Base-by-base conservation (phyloP, 2,888 invertebrate species). In the Chalcis sispes region DNA sequence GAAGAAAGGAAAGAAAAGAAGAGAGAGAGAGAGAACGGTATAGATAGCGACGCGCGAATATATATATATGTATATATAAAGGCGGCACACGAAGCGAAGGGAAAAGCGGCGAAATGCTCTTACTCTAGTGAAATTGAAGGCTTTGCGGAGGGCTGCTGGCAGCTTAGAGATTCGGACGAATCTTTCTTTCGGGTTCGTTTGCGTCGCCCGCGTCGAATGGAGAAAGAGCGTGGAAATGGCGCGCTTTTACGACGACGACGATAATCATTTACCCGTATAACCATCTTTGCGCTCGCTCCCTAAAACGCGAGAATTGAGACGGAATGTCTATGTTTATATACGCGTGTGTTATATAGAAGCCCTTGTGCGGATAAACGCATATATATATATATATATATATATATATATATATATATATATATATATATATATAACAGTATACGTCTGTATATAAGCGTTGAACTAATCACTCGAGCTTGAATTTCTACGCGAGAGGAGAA, bases 91-190 rank as follows among this genome's bases (percentile, higher is more conserved):
- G 71, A 10, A 58, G 13, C 36, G 36, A 27, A 56, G 40, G 7
- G 66, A 42, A 23, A 36, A 15, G 1, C 18, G 25, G 56, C n/a
- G 42, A 66, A 62, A 25, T 84, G 84, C 83, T 85, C 83, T 86
- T 84, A 84, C 85, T 86, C 84, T 81, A 85, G 84, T 86, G 86
- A 86, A 88, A 87, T 87, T 87, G 86, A 86, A 85, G 86, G 88
- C 87, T 88, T 86, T 87, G 81, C 79, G 13, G 42, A 13, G 15
- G 15, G 42, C 8, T 42, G 10, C 42, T 13, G 15, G 79, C 81
- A 75, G 80, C 83, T 86, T 83, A 81, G 82, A 81, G 83, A 85
- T 84, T 85, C 83, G 82, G 82, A 80, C 74, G 73, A 79, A 82
- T 81, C 80, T 66, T 76, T 73, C 75, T 58, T 42, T 73, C 72